These are phyloP conservation scores for Buteo buteo DNA, from an alignment of 2,113 vertebrate genomes.

Conservation along the genomic window DNA sequence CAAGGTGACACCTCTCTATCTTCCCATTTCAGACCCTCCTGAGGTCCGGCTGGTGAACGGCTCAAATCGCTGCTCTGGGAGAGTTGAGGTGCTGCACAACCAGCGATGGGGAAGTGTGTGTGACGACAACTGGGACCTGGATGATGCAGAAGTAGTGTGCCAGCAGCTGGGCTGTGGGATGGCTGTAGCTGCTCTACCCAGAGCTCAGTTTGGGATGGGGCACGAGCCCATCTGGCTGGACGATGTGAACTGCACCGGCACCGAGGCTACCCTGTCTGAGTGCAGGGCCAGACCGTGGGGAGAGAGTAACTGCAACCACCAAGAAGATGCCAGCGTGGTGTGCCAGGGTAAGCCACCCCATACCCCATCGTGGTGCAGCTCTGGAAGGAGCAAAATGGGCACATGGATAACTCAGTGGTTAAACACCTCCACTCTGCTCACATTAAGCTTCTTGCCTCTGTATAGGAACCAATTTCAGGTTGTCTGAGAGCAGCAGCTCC, in stretches of 20 bases:
- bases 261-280: not conserved
- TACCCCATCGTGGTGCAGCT: not conserved
- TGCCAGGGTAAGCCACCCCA: not conserved
- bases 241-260: not conserved
- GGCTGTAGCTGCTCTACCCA: not conserved
- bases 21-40: not conserved
- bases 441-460: not conserved
- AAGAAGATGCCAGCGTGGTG: not conserved
- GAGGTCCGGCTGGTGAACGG: not conserved
- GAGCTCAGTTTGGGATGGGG: not conserved
- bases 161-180: slow-evolving; percentile 56
- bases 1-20: not conserved
- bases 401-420: not conserved
- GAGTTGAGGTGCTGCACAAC: not conserved
- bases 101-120: not conserved
- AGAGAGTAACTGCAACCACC: not conserved
- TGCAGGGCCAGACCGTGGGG: not conserved
- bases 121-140: not conserved
- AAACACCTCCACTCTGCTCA: not conserved
- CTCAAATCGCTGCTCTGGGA: not conserved
- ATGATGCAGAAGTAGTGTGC: slow-evolving; percentile 25
- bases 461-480: not conserved
- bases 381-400: not conserved
- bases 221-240: not conserved
- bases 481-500: not conserved